Base-by-base conservation (phyloP, 2,888 invertebrate genomes). In the Marronus borbonicus region DNA sequence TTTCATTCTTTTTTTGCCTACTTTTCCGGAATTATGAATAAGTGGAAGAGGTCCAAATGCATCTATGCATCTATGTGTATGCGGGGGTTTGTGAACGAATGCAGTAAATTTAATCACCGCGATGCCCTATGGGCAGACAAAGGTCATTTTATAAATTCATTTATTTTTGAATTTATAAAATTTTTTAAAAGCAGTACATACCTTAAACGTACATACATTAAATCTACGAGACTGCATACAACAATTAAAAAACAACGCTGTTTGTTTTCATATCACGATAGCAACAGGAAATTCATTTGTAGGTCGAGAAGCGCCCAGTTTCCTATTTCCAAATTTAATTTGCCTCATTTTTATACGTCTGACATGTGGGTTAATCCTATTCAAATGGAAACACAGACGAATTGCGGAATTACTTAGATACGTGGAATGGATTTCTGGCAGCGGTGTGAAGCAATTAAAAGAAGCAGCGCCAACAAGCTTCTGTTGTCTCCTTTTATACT, bases 381-480 rank as follows among this genome's bases (percentile, higher is more conserved):
- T 55, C 3, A n/a, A 55, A 55, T 55, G 55, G 20, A 55, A 55
- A 20, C 55, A 20, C 17, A 55, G 55, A 55, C 55, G 55, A 55
- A 55, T n/a, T 55, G 55, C 55, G 55, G 55, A 55, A 55, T 55
- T 55, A 20, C 55, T 55, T 55, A 55, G n/a, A 55, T 55, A 55
- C 55, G 55, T 55, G 20, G 55, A 2, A 55, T 55, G 55, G 17
- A 55, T 55, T 55, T 55, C 55, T 55, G 55, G 55, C 55, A 20
- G 55, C 55, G 55, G 55, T 20, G 17, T 55, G 55, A 55, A 55
- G 12, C 8, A 55, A 55, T 55, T 55, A 55, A 55, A 55, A 55
- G 12, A 55, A 55, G 7, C 20, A 55, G 20, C 55, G 20, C 17
- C 12, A 55, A 8, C 55, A 20, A 55, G 55, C 52, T 52, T 52